Evolutionary conservation across 2,797 vertebrate genomes (phyloP).

Genomic region (Leptatherina wallacei): DNA sequence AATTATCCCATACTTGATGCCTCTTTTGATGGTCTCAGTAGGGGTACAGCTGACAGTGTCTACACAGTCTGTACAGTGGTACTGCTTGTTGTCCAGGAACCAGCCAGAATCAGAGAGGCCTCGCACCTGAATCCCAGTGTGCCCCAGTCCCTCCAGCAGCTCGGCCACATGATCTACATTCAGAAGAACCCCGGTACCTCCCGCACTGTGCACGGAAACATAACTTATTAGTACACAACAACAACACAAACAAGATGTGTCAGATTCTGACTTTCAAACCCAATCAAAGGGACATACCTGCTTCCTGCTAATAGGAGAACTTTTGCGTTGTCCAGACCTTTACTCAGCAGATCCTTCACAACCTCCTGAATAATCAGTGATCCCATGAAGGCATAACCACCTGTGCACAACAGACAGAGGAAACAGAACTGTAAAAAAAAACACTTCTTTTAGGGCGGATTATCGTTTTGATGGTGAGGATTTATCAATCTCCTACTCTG

Average conservation of each 20-base stretch:
- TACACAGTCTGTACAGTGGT: conserved; percentile 90
- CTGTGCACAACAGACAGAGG: conserved; percentile 73
- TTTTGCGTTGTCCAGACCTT: conserved; percentile 92
- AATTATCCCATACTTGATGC: conserved; percentile 81
- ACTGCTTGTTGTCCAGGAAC: conserved; percentile 98
- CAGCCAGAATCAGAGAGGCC: conserved; percentile 96
- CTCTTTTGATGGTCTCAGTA: conserved; percentile 87
- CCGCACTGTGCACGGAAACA: conserved; percentile 83
- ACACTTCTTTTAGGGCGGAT: not conserved
- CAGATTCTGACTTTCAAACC: not conserved
- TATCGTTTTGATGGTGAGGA: not conserved
- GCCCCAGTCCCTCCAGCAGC: conserved; percentile 90
- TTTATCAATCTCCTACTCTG: conserved; percentile 86
- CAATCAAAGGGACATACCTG: conserved; percentile 81
- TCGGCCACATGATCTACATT: conserved; percentile 94
- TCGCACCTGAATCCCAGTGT: conserved; percentile 91
- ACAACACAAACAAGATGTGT: not conserved
- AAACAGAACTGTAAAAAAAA: not conserved
- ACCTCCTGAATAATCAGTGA: conserved; percentile 96
- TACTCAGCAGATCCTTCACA: conserved; percentile 90
- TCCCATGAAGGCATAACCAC: conserved; percentile 95
- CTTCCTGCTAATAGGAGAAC: conserved; percentile 94
- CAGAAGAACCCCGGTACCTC: conserved; percentile 94
- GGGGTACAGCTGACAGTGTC: conserved; percentile 88
- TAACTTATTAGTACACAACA: not conserved